Base-by-base conservation (phyloP, 2,888 invertebrate species). In the Lingula anatina region DNA sequence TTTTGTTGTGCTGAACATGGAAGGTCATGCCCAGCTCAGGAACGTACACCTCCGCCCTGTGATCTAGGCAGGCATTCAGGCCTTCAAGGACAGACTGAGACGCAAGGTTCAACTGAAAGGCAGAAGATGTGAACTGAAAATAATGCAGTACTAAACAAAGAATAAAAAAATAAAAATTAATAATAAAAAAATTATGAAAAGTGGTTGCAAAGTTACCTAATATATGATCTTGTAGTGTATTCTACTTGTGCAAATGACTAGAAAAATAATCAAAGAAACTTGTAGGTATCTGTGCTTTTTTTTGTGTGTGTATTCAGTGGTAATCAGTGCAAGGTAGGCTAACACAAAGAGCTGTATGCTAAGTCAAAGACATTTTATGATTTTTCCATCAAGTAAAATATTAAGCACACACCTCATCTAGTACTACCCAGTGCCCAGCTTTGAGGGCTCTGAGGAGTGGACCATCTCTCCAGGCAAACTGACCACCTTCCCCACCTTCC, bases 1-100 rank as follows among this genome's bases (percentile, higher is more conserved):
- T 95, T 60, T 84, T 82, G 54, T 78, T 68, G 82, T 85, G 68
- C 48, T 76, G 65, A 0, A 96, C 84, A 53, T 83, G 81, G 71
- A 97, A 97, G 0, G 87, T 87, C 75, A 84, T 86, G 43, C 88
- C 90, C 12, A 99, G 80, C 79, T 99, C 99, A 0, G 99, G 94
- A 50, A 99, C 88, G 71, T 84, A 99, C 23, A 99, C 86, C 79
- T 95, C 92, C 1, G 92, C 92, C 65, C 99, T 83, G 74, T 99
- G 99, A 81, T 99, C 99, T 49, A 99, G 83, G 68, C 97, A 96
- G 0, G 99, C 97, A 74, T 99, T 99, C 2, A 99, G 82, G 26
- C 97, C 99, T 81, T 99, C 99, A 15, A 99, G 80, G 0, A 99
- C 97, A 0, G 96, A 91, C 75, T 99, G 99, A 0, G 97, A 95